Conservation (phyloP, 2,888 invertebrate species). For the Coleophora flavipennella region DNA sequence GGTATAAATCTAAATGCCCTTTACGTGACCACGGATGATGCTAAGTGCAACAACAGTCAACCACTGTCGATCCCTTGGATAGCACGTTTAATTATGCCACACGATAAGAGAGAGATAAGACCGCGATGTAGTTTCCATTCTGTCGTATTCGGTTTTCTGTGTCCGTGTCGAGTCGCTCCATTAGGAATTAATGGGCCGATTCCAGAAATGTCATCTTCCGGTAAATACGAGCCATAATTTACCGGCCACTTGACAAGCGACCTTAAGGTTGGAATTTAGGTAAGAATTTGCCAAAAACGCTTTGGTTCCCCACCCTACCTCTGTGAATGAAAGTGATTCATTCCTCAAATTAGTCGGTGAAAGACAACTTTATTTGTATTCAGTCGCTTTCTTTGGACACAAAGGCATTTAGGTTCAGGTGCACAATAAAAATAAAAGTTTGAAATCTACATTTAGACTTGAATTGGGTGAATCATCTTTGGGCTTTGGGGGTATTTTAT, state of each 20-base stretch:
- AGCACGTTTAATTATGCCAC: too few species aligned
- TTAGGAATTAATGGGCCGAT: slow-evolving; percentile 70
- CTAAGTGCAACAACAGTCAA: too few species aligned
- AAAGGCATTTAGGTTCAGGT: background rate
- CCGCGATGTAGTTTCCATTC: too few species aligned
- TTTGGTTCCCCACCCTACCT: slow-evolving; percentile 21
- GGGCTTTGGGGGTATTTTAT: too few species aligned
- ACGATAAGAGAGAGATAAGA: too few species aligned
- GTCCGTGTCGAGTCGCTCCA: slow-evolving; percentile 45
- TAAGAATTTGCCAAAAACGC: slow-evolving; percentile 27
- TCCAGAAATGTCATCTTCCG: slow-evolving; percentile 67
- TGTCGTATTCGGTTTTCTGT: too few species aligned
- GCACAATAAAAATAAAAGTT: too few species aligned
- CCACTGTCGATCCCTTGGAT: too few species aligned
- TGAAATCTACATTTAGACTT: background rate
- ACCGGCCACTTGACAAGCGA: slow-evolving; percentile 33
- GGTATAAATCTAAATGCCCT: too few species aligned
- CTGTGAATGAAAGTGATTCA: slow-evolving; percentile 49
- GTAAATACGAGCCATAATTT: slow-evolving; percentile 60
- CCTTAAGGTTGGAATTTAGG: slow-evolving; percentile 10
- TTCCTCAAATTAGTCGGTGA: slow-evolving; percentile 43
- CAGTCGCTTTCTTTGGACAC: slow-evolving; percentile 10
- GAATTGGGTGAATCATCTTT: too few species aligned
- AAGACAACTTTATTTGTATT: slow-evolving; percentile 34
- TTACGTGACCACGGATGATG: too few species aligned